These are phyloP conservation scores for rabbit (Oryctolagus cuniculus) DNA, from an alignment of 2,113 vertebrate species.

Conservation along the genomic window mOryCun1.1 NC_091444.1:30683001-30683500, in stretches of 20 bases:
- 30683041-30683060: not conserved
- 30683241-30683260: not conserved
- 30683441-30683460: not conserved
- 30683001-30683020: not conserved
- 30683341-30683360: not conserved
- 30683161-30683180: not conserved
- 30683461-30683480: not conserved
- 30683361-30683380: not conserved
- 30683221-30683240: not conserved
- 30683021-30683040: not conserved
- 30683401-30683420: not conserved
- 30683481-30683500: not conserved
- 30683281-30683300: not conserved
- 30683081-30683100: not conserved
- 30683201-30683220: not conserved
- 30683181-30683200: not conserved
- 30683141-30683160: not conserved
- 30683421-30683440: not conserved
- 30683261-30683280: not conserved
- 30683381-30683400: not conserved
- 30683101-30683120: not conserved
- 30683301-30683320: not conserved
- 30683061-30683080: not conserved
- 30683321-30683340: constrained; percentile 36
- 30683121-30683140: constrained; percentile 13